phyloP scores from a whole-genome alignment of 2,113 vertebrate genomes.

The Ailuropoda melanoleuca region DNA sequence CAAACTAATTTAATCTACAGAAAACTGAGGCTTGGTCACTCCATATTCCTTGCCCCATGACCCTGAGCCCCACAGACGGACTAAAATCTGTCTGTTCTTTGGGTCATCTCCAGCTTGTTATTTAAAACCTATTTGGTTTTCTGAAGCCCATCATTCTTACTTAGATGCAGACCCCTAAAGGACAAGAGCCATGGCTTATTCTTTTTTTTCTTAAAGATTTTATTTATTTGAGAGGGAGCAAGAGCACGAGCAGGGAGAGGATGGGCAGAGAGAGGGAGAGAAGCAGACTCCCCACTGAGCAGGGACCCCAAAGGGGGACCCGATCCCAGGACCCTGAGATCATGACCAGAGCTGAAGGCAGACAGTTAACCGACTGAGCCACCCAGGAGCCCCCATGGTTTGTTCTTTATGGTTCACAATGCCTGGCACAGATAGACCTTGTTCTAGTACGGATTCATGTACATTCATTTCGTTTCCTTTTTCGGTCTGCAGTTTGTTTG shows the following conservation, averaged over 20 bases:
- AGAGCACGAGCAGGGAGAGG: not conserved
- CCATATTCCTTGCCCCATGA: rapidly evolving
- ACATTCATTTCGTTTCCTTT: rapidly evolving
- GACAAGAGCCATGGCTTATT: rapidly evolving
- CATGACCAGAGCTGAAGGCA: not conserved
- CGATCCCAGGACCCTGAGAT: not conserved
- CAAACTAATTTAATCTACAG: not conserved
- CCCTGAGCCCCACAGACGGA: rapidly evolving
- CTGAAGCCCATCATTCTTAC: rapidly evolving
- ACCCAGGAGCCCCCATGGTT: rapidly evolving
- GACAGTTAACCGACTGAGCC: not conserved
- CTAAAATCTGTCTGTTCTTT: no score
- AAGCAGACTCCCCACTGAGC: not conserved
- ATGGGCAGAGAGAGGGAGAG: not conserved
- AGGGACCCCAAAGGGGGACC: rapidly evolving
- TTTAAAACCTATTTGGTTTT: not conserved
- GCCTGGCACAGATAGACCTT: rapidly evolving
- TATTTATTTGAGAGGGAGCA: not conserved
- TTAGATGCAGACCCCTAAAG: no score
- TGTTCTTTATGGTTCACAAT: rapidly evolving
- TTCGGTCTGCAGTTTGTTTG: not conserved
- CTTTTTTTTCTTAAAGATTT: not conserved
- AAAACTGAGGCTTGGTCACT: rapidly evolving
- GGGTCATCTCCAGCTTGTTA: not conserved
- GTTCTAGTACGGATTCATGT: rapidly evolving